A percentile compares a stretch with the other conserved stretches of the same genome.
Conservation (phyloP, 1,140 invertebrate species). For the Hylyphantes graminicola region DNA sequence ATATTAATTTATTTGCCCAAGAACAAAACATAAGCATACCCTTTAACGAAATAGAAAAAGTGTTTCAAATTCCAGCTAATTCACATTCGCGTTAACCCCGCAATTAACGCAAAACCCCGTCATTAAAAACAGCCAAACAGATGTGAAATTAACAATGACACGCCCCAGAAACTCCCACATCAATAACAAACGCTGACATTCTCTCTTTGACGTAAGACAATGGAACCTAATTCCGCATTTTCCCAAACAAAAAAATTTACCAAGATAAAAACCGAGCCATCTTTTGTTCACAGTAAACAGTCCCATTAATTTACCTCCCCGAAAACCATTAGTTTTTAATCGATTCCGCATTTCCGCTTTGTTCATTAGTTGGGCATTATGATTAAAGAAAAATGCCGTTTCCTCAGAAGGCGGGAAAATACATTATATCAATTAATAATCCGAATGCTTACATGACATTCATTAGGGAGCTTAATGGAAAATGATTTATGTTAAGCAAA, state of each 20-base stretch:
- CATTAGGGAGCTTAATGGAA: conserved; percentile 33
- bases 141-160: background rate
- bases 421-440: conserved; percentile 53
- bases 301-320: conserved; percentile 16
- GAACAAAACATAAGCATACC: too few species aligned
- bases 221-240: background rate
- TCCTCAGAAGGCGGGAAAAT: background rate
- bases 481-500: conserved; percentile 47
- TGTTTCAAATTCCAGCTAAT: background rate
- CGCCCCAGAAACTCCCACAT: background rate
- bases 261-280: background rate
- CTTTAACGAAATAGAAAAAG: background rate
- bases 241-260: background rate
- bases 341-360: conserved; percentile 19
- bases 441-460: conserved; percentile 16
- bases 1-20: too few species aligned
- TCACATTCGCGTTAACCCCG: background rate
- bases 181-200: conserved; percentile 25
- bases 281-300: conserved; percentile 19
- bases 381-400: conserved; percentile 26
- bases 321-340: conserved; percentile 34
- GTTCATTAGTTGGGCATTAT: conserved; percentile 23
- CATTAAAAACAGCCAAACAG: too few species aligned
- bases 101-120: too few species aligned
- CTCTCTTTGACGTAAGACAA: background rate